A percentile compares a stretch with the other conserved stretches of the same genome.
Conservation (phyloP, 2,797 vertebrate species). For the Micropoecilia bifurca region DNA sequence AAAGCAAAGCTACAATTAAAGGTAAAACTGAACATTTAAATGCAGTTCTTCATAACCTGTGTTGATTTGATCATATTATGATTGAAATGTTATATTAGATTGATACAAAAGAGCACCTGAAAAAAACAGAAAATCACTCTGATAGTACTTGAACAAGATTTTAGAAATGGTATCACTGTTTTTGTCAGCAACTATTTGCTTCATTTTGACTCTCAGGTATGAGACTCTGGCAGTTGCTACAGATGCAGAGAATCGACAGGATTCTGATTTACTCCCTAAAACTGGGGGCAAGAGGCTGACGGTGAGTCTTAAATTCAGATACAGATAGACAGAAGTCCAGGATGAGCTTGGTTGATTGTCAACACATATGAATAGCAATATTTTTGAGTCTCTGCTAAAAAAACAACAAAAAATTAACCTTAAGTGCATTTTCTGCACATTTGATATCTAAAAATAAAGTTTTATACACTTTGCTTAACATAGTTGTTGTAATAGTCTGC, state of each 20-base stretch:
- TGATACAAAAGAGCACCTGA: neutral
- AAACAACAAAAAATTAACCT: neutral
- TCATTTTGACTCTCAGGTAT: conserved; percentile 82
- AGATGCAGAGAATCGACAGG: conserved; percentile 91
- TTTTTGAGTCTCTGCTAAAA: neutral
- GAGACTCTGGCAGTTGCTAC: conserved; percentile 97
- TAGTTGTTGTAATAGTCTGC: neutral
- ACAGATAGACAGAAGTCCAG: neutral
- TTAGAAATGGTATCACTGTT: neutral
- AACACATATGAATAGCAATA: neutral
- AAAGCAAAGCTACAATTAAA: neutral
- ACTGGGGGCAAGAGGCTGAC: conserved; percentile 88
- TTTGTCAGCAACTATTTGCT: conserved; percentile 12
- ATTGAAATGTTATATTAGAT: neutral
- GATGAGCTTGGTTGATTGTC: neutral
- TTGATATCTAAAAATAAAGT: neutral
- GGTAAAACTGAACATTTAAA: neutral
- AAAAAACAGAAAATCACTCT: neutral
- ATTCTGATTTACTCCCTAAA: conserved; percentile 86
- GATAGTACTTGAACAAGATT: neutral
- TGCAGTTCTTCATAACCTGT: neutral
- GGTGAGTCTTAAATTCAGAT: conserved; percentile 76
- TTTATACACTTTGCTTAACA: neutral
- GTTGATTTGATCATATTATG: neutral
- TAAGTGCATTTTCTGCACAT: neutral